Evolutionary conservation across 2,113 vertebrate genomes (phyloP).

Genomic region (Albula goreensis): DNA sequence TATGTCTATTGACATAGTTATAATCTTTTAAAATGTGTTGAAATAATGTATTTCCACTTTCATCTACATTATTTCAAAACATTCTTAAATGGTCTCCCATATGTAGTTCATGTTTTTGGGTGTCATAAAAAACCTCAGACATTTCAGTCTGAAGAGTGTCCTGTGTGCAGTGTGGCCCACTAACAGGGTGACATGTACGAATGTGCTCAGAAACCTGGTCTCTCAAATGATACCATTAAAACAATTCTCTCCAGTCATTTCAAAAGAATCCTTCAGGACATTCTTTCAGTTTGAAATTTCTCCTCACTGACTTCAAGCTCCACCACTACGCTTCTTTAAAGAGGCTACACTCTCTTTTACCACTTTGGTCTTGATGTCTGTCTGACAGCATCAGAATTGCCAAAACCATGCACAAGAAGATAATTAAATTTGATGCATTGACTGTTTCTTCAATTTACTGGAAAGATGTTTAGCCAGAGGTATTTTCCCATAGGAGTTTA

Average conservation of each 20-base stretch:
- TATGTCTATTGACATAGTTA: too few species aligned
- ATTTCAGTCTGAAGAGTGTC: neutral
- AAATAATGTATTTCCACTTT: too few species aligned
- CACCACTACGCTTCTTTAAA: neutral
- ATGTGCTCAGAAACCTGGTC: neutral
- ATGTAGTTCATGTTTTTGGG: too few species aligned
- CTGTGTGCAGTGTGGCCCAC: neutral
- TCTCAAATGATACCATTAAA: neutral
- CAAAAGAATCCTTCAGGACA: neutral
- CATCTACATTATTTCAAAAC: too few species aligned
- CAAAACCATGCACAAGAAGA: neutral
- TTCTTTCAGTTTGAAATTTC: neutral
- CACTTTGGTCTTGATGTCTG: neutral
- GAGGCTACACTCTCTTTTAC: slow-evolving; percentile 8
- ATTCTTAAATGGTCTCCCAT: too few species aligned
- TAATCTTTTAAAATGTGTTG: too few species aligned
- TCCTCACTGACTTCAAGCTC: neutral
- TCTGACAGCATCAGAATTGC: neutral
- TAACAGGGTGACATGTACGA: neutral
- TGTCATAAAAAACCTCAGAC: neutral
- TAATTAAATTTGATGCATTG: slow-evolving; percentile 18
- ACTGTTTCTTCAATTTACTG: slow-evolving; percentile 4
- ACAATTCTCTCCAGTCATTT: neutral
- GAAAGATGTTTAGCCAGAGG: neutral
- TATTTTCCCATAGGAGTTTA: neutral